Base-by-base conservation (phyloP, 2,113 vertebrate genomes). In the Zeus faber region DNA sequence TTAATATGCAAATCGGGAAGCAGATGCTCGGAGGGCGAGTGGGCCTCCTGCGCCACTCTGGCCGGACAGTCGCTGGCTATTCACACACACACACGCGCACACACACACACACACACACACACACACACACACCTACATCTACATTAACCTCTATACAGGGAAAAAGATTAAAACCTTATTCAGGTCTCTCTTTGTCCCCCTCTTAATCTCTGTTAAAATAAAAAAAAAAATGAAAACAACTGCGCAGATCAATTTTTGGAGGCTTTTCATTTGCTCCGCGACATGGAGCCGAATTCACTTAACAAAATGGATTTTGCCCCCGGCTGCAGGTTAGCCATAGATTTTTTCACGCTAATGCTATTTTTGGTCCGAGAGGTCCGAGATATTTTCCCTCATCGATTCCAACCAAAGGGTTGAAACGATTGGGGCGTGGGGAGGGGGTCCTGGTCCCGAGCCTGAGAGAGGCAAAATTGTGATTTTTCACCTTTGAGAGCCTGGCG, bases 1-100 rank as follows among this genome's bases (percentile, higher is more conserved):
- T 95, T 95, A 95, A 95, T 95, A 95, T 95, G 93, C 93, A 94
- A 95, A 95, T 95, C 93, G 95, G 91, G 90, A 89, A 93, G 93
- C 93, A 95, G 93, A 95, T 95, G 93, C 94, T 95, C 91, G 89
- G 92, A 92, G 93, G 9, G 91, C 89, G 90, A 89, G 91, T 90
- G 89, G 91, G 11, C 66, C 90, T 92, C 92, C 91, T 92, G 92
- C 91, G 90, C 92, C 92, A 88, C 91, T 93, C 91, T 93, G 90
- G 92, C 93, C 92, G 90, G 89, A 92, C 92, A 3, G 14, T 27
- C 24, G 11, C 29, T 31, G 10, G 11, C 10, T 18, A 16, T n/a
- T 4, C 43, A 45, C 43, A 24, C 44, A 46, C 44, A 23, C 44
- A 46, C 44, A 46, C 44, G 24, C 44, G 24, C 44, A 46, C 44